Evolutionary conservation across 2,888 invertebrate species (phyloP), one percentile per base, ranked within the genome.

Genomic region (Spodoptera picta): DNA sequence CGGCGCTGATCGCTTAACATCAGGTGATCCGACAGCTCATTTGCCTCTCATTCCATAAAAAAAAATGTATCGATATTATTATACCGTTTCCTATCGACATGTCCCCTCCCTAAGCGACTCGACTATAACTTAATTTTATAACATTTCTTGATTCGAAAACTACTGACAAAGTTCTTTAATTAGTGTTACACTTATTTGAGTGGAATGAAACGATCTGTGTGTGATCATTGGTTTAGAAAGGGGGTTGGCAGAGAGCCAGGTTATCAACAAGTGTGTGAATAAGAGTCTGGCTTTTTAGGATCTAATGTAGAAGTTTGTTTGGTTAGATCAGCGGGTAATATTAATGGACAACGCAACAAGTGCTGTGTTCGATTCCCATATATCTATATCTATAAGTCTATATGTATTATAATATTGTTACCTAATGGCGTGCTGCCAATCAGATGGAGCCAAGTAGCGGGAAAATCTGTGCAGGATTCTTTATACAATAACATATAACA

Each of bases 111-210:
- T 74, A 53, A 10, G 50, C 23, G 7, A 14, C 45, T 27, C 31
- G 36, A 19, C 56, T 14, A 11, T 60, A 74, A 75, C 70, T 65
- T 43, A 48, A 69, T 72, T 75, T 72, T 75, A 47, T 12, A 57
- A 49, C 54, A 70, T 53, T 64, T 48, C 59, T 70, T 57, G 64
- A 69, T 70, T 69, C 64, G 19, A 4, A 23, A 11, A 47, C 65
- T 60, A 75, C 59, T 64, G 56, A 42, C 43, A 57, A 43, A 71
- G 52, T 71, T 75, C 44, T 50, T 43, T 69, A 69, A 71, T 69
- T 75, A 59, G 64, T 71, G 54, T 36, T 57, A 60, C 46, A 47
- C 43, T 61, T 54, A 50, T 57, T 67, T 69, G 60, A 60, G 45
- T 53, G 60, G 42, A 6, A 3, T 10, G 24, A 43, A 56, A 52